Evolutionary conservation across 2,797 vertebrate genomes (phyloP).

Genomic region (Sternarchorhynchus goeldii): DNA sequence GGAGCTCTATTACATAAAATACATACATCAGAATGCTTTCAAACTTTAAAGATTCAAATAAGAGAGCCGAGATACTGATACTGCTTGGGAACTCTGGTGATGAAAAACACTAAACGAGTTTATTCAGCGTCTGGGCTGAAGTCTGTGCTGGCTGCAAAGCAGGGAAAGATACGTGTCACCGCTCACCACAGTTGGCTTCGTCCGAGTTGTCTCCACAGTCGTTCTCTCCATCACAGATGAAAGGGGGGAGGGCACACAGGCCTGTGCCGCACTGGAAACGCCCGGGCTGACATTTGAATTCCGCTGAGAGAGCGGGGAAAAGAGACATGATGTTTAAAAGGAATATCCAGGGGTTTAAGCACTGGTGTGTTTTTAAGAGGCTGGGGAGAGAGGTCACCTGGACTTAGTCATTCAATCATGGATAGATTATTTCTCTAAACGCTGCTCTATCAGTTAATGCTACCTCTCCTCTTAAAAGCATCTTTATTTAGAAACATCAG

Average conservation of each 20-base stretch:
- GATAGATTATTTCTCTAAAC: slow-evolving; percentile 39
- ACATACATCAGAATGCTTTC: slow-evolving; percentile 29
- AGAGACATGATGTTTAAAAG: slow-evolving; percentile 47
- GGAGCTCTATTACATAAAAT: slow-evolving; percentile 22
- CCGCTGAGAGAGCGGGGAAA: slow-evolving; percentile 76
- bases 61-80: neutral
- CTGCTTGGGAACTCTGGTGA: slow-evolving; percentile 29
- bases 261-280: slow-evolving; percentile 97
- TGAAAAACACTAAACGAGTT: slow-evolving; percentile 31
- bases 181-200: slow-evolving; percentile 94
- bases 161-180: slow-evolving; percentile 7
- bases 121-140: slow-evolving; percentile 32
- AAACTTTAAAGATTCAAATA: slow-evolving; percentile 17
- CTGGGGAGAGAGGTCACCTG: slow-evolving; percentile 16
- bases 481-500: slow-evolving; percentile 43
- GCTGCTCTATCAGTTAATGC: slow-evolving; percentile 38
- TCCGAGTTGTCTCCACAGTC: slow-evolving; percentile 98
- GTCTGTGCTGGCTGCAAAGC: slow-evolving; percentile 40
- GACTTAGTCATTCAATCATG: slow-evolving; percentile 35
- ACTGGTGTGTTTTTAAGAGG: slow-evolving; percentile 42
- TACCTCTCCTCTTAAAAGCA: slow-evolving; percentile 48
- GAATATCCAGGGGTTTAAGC: slow-evolving; percentile 41
- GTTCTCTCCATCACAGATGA: slow-evolving; percentile 98
- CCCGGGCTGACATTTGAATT: slow-evolving; percentile 97
- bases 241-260: slow-evolving; percentile 94